phyloP scores from a whole-genome alignment of 2,113 vertebrate species.

The Trichechus manatus region DNA sequence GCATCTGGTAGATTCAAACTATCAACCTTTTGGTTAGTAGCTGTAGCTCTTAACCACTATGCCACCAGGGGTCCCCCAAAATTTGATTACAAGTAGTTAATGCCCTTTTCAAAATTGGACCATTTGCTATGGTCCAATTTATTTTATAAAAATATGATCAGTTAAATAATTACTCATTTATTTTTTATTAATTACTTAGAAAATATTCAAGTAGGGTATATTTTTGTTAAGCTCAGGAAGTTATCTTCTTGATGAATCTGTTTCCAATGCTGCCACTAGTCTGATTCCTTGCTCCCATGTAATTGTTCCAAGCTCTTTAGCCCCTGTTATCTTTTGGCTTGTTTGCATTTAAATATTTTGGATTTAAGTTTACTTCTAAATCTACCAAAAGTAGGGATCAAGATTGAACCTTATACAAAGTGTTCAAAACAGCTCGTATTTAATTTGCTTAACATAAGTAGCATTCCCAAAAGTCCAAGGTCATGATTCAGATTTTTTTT shows the following conservation, averaged over 20 bases:
- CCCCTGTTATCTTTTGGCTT: slow-evolving; percentile 36
- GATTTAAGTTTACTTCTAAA: slow-evolving; percentile 39
- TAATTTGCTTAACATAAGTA: slow-evolving; percentile 62
- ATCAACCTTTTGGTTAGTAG: no score
- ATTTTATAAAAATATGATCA: slow-evolving; percentile 48
- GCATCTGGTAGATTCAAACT: no score
- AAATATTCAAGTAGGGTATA: background rate
- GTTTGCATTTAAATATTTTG: slow-evolving; percentile 45
- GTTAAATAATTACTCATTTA: slow-evolving; percentile 9
- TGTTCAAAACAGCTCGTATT: background rate
- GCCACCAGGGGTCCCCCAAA: background rate
- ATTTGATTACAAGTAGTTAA: slow-evolving; percentile 37
- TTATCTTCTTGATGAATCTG: background rate
- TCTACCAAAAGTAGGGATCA: background rate
- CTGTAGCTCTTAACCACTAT: no score
- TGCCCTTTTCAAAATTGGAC: background rate
- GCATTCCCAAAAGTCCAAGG: slow-evolving; percentile 56
- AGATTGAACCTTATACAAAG: slow-evolving; percentile 28
- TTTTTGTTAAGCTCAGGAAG: background rate
- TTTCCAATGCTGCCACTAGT: background rate
- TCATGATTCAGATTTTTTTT: background rate
- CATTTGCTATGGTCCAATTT: background rate
- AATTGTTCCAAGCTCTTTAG: slow-evolving; percentile 24
- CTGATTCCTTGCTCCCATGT: background rate
- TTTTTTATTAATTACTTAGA: slow-evolving; percentile 52